Percentiles rank a stretch among this genome's conserved stretches.
phyloP scores from a whole-genome alignment of 1,140 invertebrate genomes.

The Acromyrmex echinatior region DNA sequence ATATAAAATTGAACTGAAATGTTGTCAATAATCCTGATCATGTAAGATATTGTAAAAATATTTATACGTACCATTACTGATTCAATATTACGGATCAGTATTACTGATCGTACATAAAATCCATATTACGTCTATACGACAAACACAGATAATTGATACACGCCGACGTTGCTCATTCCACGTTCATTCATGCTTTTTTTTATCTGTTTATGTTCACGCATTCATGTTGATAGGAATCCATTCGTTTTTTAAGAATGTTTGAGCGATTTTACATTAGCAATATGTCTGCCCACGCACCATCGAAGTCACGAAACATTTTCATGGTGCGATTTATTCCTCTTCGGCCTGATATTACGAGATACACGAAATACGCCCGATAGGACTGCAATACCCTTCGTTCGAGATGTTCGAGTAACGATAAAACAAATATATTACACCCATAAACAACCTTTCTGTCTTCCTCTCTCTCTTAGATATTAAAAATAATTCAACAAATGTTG shows the following conservation, averaged over 20 bases:
- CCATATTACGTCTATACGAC: no score
- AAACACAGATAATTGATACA: not conserved
- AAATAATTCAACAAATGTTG: not conserved
- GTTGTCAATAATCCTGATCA: not conserved
- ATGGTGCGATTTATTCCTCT: not conserved
- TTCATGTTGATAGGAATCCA: not conserved
- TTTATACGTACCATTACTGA: no score
- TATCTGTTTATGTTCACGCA: conserved; percentile 2
- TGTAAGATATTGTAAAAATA: no score
- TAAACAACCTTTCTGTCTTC: conserved; percentile 8
- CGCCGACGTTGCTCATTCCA: not conserved
- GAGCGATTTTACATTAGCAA: not conserved
- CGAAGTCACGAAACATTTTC: not conserved
- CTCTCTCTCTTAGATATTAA: not conserved
- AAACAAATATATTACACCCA: conserved; percentile 12
- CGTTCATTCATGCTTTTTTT: not conserved
- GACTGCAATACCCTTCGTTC: not conserved
- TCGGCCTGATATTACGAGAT: not conserved
- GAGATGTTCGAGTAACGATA: not conserved
- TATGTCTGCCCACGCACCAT: not conserved
- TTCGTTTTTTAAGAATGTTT: not conserved
- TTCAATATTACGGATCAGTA: no score
- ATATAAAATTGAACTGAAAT: no score
- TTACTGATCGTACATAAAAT: no score
- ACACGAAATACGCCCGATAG: not conserved